These are phyloP conservation scores for Colletes gigas DNA, from an alignment of 1,140 invertebrate species.

Conservation along the genomic window DNA sequence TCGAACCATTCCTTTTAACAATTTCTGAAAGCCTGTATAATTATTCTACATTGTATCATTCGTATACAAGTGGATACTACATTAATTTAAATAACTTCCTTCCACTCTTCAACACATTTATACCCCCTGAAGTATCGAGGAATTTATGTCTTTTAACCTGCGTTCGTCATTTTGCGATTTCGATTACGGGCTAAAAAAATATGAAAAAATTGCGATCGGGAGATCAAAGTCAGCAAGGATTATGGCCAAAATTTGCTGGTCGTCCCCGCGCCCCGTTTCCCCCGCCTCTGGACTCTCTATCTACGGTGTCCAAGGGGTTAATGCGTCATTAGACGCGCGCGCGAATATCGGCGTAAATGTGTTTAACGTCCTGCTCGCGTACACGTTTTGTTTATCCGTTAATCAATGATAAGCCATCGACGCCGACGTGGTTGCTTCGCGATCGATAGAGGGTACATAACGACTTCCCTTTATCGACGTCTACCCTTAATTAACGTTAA, in stretches of 20 bases:
- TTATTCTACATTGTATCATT: no score
- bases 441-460: slow-evolving; percentile 46
- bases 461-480: slow-evolving; percentile 52
- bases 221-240: not conserved
- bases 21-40: no score
- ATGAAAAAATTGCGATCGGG: no score
- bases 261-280: not conserved
- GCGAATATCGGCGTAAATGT: not conserved
- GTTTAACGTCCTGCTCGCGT: slow-evolving; percentile 24
- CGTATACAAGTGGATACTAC: no score
- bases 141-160: no score
- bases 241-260: not conserved
- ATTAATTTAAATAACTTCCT: no score
- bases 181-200: no score
- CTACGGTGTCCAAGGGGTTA: slow-evolving; percentile 4
- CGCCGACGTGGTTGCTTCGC: slow-evolving; percentile 3
- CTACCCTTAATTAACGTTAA: slow-evolving; percentile 54
- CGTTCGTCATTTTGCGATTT: no score
- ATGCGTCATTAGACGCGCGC: slow-evolving; percentile 31
- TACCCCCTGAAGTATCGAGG: no score
- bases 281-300: no score
- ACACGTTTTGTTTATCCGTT: slow-evolving; percentile 50
- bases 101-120: no score
- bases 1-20: no score
- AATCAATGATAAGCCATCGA: slow-evolving; percentile 51